Base-by-base conservation (phyloP, 2,888 invertebrate genomes). In the Crossocerus cetratus region DNA sequence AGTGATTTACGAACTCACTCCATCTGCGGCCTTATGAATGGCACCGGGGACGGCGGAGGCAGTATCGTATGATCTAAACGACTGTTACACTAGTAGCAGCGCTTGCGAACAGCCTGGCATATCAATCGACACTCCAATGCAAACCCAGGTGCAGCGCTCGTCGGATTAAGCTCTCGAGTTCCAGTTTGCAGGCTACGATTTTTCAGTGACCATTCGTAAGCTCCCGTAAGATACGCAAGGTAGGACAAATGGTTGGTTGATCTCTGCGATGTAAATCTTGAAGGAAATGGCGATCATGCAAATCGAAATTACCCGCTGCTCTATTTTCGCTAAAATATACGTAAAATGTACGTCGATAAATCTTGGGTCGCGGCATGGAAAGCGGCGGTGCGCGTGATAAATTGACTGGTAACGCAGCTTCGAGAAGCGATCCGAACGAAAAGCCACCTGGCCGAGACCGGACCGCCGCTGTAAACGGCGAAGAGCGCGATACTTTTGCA, bases 351-450 rank as follows among this genome's bases (percentile, higher is more conserved):
- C 32, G 13, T 14, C 53, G 42, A 75, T 73, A 75, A 75, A 73
- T 73, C 69, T 54, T 43, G 61, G 65, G 22, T 1, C 42, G 64
- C 21, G 44, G 65, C 55, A 62, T 44, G 61, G 68, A 62, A 64
- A 56, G 65, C 62, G 59, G 44, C 5, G 32, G 32, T 32, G 32
- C 18, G 32, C 21, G 45, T 74, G 74, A 73, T 75, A 73, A 73
- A 75, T 75, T 57, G 69, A 73, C 73, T 49, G 56, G 73, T 75
- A 75, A 73, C 65, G 55, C 75, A 62, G 63, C 65, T 69, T 69
- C 56, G 69, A 65, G 65, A 62, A 23, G 61, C 62, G 64, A 65
- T 65, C 58, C 72, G 56, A 65, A 69, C 65, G 60, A 74, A 73
- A 75, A 72, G 49, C 54, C 59, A 60, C 56, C 8, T 53, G 56